These are phyloP conservation scores for Argyresthia albistria DNA, from an alignment of 2,888 invertebrate species.

Conservation along the genomic window DNA sequence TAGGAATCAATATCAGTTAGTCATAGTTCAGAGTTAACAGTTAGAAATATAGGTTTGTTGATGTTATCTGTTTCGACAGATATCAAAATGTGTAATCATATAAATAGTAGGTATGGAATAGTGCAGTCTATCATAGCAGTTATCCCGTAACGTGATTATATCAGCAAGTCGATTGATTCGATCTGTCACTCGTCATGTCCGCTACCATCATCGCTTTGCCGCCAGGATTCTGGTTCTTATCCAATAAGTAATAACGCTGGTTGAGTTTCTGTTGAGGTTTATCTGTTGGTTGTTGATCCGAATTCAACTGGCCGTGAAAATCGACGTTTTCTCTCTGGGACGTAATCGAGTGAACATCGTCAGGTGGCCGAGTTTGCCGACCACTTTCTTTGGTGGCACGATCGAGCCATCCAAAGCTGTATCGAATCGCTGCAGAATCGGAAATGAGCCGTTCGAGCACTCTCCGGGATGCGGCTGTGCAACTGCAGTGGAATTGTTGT, in stretches of 20 bases:
- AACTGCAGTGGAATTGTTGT: too few relatives aligned
- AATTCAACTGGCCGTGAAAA: constrained; percentile 37
- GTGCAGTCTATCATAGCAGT: too few relatives aligned
- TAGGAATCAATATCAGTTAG: too few relatives aligned
- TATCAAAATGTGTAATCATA: too few relatives aligned
- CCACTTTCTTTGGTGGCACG: constrained; percentile 29
- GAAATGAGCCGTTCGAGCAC: constrained; percentile 5
- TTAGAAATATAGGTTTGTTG: too few relatives aligned
- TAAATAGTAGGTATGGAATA: too few relatives aligned
- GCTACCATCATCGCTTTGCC: too few relatives aligned
- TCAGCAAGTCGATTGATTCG: too few relatives aligned
- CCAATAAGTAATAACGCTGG: background rate
- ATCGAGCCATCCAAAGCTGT: constrained; percentile 1
- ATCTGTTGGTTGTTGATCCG: background rate
- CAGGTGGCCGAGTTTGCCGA: constrained; percentile 11
- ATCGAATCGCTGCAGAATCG: constrained; percentile 2
- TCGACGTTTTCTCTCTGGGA: constrained; percentile 33
- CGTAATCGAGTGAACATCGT: constrained; percentile 8
- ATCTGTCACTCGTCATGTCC: too few relatives aligned
- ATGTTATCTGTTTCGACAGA: too few relatives aligned
- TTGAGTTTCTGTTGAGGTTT: background rate
- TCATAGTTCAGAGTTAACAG: too few relatives aligned
- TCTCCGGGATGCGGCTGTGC: constrained; percentile 1
- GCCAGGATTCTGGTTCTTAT: background rate
- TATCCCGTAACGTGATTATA: too few relatives aligned